Evolutionary conservation across 2,888 invertebrate genomes (phyloP).

Genomic region (Gymnosoma rotundatum): DNA sequence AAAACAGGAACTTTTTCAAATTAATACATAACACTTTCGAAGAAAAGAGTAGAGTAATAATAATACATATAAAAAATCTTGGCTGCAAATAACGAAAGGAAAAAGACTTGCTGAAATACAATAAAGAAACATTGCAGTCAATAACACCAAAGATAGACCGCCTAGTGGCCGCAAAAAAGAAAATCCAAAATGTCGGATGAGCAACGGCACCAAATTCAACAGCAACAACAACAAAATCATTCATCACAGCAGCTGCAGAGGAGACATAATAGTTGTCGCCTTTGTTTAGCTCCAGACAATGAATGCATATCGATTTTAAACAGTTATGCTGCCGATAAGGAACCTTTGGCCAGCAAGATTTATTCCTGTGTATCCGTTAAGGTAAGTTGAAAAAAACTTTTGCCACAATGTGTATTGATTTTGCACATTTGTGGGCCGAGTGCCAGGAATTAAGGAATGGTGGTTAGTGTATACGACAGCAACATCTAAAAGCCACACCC

Average conservation of each 20-base stretch:
- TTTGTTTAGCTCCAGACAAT: constrained; percentile 82
- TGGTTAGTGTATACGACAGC: constrained; percentile 23
- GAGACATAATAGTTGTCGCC: constrained; percentile 82
- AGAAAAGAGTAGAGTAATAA: constrained; percentile 6
- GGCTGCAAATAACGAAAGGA: constrained; percentile 37
- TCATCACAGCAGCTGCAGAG: constrained; percentile 55
- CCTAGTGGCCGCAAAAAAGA: constrained; percentile 56
- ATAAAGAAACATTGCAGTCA: constrained; percentile 47
- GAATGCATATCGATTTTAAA: constrained; percentile 83
- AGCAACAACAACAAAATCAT: constrained; percentile 72
- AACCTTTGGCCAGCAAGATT: constrained; percentile 81
- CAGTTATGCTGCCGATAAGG: constrained; percentile 82
- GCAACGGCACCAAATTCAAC: constrained; percentile 60
- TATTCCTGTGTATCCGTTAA: constrained; percentile 82
- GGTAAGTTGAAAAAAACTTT: constrained; percentile 77
- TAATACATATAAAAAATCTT: constrained; percentile 19
- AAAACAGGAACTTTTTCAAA: constrained; percentile 37
- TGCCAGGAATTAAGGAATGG: constrained; percentile 48
- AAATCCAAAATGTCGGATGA: constrained; percentile 72
- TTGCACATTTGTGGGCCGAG: constrained; percentile 29
- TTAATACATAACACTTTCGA: constrained; percentile 66
- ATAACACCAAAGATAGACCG: constrained; percentile 34
- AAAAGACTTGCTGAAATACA: constrained; percentile 45
- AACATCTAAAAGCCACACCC: constrained; percentile 58
- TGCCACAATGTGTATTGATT: constrained; percentile 38